These are phyloP conservation scores for Periophthalmus magnuspinnatus DNA, from an alignment of 2,797 vertebrate genomes.

Conservation along the genomic window DNA sequence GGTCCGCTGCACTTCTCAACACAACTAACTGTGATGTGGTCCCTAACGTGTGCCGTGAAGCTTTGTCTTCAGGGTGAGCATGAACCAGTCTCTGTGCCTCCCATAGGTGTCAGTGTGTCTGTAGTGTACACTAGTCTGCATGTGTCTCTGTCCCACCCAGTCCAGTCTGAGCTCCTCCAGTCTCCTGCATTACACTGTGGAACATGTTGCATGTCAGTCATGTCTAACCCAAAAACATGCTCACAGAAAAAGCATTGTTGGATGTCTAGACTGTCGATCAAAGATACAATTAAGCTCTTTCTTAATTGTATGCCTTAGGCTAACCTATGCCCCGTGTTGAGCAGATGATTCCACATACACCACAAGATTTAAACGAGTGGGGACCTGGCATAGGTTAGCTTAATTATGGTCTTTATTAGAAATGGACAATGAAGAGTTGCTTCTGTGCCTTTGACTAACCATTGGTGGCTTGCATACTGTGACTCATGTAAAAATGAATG, in stretches of 20 bases:
- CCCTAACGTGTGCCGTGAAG: conserved; percentile 66
- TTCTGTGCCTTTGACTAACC: conserved; percentile 73
- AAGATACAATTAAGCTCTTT: conserved; percentile 65
- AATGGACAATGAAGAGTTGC: conserved; percentile 63
- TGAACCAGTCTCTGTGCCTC: conserved; percentile 59
- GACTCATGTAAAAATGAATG: conserved; percentile 58
- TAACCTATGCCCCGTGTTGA: conserved; percentile 66
- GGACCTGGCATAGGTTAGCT: conserved; percentile 67
- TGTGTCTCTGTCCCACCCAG: conserved; percentile 60
- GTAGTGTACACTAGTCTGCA: conserved; percentile 53
- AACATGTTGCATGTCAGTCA: conserved; percentile 68
- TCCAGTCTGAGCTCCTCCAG: conserved; percentile 45
- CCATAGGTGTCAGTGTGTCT: conserved; percentile 48
- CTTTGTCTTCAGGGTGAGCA: conserved; percentile 64
- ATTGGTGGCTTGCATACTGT: conserved; percentile 62
- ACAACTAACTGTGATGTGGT: conserved; percentile 61
- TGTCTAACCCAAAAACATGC: conserved; percentile 29
- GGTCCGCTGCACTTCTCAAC: conserved; percentile 67
- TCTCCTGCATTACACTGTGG: conserved; percentile 63
- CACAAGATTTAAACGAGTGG: conserved; percentile 42
- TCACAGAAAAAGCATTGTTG: conserved; percentile 30
- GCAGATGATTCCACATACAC: conserved; percentile 39
- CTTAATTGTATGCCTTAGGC: conserved; percentile 74
- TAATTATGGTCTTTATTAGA: conserved; percentile 61
- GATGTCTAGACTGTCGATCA: conserved; percentile 50